phyloP scores from a whole-genome alignment of 2,797 vertebrate genomes.

The Novumbra hubbsi region DNA sequence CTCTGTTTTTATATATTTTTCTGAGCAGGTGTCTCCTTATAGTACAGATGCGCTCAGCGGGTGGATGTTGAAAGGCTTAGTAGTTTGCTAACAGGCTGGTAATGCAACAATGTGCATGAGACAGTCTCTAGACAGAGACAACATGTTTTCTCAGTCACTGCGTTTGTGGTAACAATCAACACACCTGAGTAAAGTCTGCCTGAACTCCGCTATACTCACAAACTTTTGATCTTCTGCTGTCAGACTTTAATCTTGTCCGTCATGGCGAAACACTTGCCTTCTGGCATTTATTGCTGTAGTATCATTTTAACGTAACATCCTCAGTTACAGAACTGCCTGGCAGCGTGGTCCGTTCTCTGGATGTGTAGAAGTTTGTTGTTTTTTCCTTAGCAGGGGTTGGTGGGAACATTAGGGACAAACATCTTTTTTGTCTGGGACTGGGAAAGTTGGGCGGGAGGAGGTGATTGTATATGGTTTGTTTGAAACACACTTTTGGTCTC shows the following conservation, averaged over 20 bases:
- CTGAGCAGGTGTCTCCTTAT: too few relatives aligned
- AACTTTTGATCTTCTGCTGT: conserved; percentile 31
- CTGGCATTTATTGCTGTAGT: conserved; percentile 6
- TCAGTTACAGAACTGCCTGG: conserved; percentile 6
- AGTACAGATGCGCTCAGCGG: too few relatives aligned
- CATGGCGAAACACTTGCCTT: conserved; percentile 21
- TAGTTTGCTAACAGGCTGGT: too few relatives aligned
- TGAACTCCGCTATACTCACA: conserved; percentile 26
- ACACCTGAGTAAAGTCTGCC: conserved; percentile 41
- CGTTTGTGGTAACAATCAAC: conserved; percentile 23
- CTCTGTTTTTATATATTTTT: too few relatives aligned
- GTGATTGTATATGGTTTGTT: conserved; percentile 24
- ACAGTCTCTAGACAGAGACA: conserved; percentile 5
- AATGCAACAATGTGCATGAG: conserved; percentile 27
- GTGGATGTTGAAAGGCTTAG: too few relatives aligned
- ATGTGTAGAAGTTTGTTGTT: background rate
- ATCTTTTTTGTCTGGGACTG: conserved; percentile 19
- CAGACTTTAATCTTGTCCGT: conserved; percentile 11
- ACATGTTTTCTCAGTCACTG: conserved; percentile 30
- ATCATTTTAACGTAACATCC: background rate
- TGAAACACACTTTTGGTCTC: conserved; percentile 22
- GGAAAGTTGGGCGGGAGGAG: conserved; percentile 26
- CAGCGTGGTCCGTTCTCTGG: background rate
- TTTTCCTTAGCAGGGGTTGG: background rate
- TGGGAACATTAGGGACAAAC: background rate